These are phyloP conservation scores for Geotrupes spiniger DNA, from an alignment of 2,888 invertebrate species.

Conservation along the genomic window DNA sequence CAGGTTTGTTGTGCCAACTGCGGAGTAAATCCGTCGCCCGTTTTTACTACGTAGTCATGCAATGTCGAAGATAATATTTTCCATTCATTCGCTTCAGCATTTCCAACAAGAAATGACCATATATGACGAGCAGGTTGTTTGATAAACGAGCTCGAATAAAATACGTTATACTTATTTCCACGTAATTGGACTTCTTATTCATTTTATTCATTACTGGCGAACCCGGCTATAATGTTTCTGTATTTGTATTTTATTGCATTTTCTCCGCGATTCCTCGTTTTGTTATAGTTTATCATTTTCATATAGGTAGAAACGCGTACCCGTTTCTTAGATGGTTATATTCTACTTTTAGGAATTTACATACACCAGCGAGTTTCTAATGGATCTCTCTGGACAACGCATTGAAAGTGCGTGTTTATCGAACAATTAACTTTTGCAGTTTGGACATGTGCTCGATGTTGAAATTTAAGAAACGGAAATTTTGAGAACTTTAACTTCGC, in stretches of 20 bases:
- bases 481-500: no score
- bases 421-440: no score
- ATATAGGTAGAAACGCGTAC: neutral
- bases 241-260: conserved; percentile 2
- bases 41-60: neutral
- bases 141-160: conserved; percentile 22
- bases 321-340: conserved; percentile 2
- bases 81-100: conserved; percentile 17
- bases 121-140: conserved; percentile 20
- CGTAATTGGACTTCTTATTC: conserved; percentile 24
- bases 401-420: no score
- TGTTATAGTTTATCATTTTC: conserved; percentile 3
- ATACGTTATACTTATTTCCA: conserved; percentile 21
- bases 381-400: neutral
- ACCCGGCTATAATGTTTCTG: conserved; percentile 2
- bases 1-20: neutral
- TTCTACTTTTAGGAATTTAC: conserved; percentile 1
- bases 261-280: conserved; percentile 1
- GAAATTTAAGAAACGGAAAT: no score
- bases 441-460: no score
- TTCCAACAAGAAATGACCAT: conserved; percentile 18
- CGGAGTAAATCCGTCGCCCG: neutral
- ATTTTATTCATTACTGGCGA: conserved; percentile 22
- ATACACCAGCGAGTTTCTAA: neutral
- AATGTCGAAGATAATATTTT: conserved; percentile 17